These are phyloP conservation scores for Bujurquina vittata DNA, from an alignment of 2,113 vertebrate species.

Conservation along the genomic window DNA sequence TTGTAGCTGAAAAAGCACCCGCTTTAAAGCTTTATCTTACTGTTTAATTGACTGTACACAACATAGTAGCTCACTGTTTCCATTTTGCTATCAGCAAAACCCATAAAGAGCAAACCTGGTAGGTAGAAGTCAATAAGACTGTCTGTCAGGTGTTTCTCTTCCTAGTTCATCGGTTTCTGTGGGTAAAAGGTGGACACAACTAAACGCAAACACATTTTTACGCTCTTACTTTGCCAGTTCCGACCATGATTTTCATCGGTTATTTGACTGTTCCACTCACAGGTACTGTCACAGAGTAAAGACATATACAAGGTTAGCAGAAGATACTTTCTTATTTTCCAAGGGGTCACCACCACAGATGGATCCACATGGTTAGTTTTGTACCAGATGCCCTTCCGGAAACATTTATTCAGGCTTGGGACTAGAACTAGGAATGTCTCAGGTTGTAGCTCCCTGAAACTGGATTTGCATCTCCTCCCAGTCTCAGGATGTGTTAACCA, in stretches of 20 bases:
- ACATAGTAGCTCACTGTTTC: neutral
- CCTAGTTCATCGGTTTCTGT: neutral
- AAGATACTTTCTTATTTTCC: neutral
- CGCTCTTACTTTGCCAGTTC: neutral
- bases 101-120: neutral
- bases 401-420: neutral
- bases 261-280: neutral
- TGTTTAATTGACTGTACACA: neutral
- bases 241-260: neutral
- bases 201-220: neutral
- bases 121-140: accelerated
- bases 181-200: neutral
- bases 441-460: neutral
- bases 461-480: neutral
- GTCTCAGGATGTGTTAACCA: neutral
- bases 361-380: too few species aligned
- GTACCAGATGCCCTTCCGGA: neutral
- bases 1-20: neutral
- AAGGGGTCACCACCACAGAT: too few species aligned
- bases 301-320: neutral
- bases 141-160: neutral
- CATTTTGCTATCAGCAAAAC: neutral
- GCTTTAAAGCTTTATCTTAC: neutral
- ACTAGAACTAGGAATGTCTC: neutral
- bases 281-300: neutral